Conservation (phyloP, 1,140 invertebrate species). For the Pseudomyrmex gracilis region DNA sequence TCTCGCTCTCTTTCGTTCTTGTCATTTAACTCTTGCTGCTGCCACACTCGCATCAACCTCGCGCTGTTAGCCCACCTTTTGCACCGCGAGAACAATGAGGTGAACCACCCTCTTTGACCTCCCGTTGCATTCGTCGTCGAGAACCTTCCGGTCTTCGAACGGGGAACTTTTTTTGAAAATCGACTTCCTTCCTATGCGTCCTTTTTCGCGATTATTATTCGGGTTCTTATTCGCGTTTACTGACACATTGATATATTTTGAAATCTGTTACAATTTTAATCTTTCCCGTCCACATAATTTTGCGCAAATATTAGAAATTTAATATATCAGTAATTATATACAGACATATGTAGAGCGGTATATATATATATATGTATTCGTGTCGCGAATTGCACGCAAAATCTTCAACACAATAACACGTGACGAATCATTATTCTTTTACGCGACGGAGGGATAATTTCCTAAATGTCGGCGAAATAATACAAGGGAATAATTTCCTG, state of each 20-base stretch:
- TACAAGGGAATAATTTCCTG: constrained; percentile 41
- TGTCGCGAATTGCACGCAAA: neutral
- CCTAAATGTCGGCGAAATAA: constrained; percentile 35
- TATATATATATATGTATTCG: neutral
- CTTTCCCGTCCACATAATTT: neutral
- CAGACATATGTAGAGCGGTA: neutral
- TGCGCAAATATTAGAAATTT: neutral
- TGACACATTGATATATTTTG: neutral
- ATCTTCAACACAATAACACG: neutral
- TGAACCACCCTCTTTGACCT: constrained; percentile 54
- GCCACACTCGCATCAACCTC: constrained; percentile 44
- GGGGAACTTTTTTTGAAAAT: constrained; percentile 67
- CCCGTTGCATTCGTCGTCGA: constrained; percentile 53
- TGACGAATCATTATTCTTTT: constrained; percentile 20
- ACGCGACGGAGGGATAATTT: constrained; percentile 32
- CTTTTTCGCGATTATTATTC: constrained; percentile 1
- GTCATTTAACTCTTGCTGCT: constrained; percentile 59
- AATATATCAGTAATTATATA: neutral
- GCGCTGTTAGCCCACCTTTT: constrained; percentile 75
- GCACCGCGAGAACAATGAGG: constrained; percentile 72
- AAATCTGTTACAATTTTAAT: constrained; percentile 3
- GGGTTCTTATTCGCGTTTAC: neutral
- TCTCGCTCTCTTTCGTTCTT: constrained; percentile 54
- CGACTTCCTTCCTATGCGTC: neutral
- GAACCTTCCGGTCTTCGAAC: constrained; percentile 68